Base-by-base conservation (phyloP, 2,113 vertebrate species). In the Apteryx owenii region DNA sequence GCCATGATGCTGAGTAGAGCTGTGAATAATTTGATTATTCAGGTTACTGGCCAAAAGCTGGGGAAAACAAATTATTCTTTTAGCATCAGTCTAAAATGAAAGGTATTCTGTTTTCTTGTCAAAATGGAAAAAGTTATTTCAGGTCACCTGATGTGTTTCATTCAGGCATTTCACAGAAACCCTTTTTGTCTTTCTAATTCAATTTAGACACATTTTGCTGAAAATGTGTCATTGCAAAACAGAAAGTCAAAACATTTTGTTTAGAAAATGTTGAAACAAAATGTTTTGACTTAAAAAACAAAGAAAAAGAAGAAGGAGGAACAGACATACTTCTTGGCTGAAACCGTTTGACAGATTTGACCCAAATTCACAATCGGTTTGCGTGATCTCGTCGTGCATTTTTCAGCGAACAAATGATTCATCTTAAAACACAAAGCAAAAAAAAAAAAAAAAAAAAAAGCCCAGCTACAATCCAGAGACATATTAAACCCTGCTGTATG, bases 221-320 rank as follows among this genome's bases (percentile, higher is more conserved):
- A 75, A 91, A 94, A 89, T 72, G 83, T 97, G 88, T 89, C 92
- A 92, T 79, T 92, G 93, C 80, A 93, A 94, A 97, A 48, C 92
- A 90, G 64, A 92, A 92, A 97, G 88, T 95, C 93, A 94, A 97
- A 97, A 94, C 83, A 92, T 89, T 96, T 95, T 96, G 88, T 95
- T 95, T 93, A 84, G 80, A 88, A 91, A 87, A 81, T 78, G 80
- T 81, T 84, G 92, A 94, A 95, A 93, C 60, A 60, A 65, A 92
- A 42, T 95, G 73, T 93, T 97, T 93, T 96, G 96, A 96, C 97
- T 94, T 48, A 62, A 72, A 19, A 88, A 66, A 61, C 38, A 88
- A 94, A 91, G 66, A 38, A 73, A 36, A 88, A 90, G 42, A 69
- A 89, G 89, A 88, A 88, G 15, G 80, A 87, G 68, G 50, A 77